A percentile compares a stretch with the other conserved stretches of the same genome.
phyloP scores from a whole-genome alignment of 2,113 vertebrate genomes.

The Tapirus terrestris region DNA sequence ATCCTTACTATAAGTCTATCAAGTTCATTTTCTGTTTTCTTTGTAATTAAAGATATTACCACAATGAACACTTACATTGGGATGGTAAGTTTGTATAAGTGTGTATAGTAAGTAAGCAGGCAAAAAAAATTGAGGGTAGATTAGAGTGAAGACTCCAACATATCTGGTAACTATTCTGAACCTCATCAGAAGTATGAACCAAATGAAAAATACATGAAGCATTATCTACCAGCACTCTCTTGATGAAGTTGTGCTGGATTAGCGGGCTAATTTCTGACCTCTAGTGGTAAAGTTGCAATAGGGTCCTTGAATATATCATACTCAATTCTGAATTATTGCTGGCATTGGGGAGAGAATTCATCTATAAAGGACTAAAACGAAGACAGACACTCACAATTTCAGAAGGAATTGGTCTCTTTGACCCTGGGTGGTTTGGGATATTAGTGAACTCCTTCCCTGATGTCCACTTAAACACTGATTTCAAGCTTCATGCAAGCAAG shows the following conservation, averaged over 20 bases:
- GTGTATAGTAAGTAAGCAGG: background rate
- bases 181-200: background rate
- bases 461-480: background rate
- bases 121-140: background rate
- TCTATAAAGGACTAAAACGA: background rate
- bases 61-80: background rate
- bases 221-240: background rate
- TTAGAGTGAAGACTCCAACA: background rate
- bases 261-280: conserved; percentile 55
- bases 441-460: background rate
- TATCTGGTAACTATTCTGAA: background rate
- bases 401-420: background rate
- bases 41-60: background rate
- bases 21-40: background rate
- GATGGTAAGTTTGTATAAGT: background rate
- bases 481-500: background rate
- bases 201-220: background rate
- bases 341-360: background rate
- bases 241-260: background rate
- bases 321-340: background rate
- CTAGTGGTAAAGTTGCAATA: conserved; percentile 56
- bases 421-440: background rate
- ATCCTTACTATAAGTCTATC: background rate
- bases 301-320: background rate
- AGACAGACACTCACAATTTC: background rate